Conservation (phyloP, 2,797 vertebrate species). For the Bucorvus abyssinicus region DNA sequence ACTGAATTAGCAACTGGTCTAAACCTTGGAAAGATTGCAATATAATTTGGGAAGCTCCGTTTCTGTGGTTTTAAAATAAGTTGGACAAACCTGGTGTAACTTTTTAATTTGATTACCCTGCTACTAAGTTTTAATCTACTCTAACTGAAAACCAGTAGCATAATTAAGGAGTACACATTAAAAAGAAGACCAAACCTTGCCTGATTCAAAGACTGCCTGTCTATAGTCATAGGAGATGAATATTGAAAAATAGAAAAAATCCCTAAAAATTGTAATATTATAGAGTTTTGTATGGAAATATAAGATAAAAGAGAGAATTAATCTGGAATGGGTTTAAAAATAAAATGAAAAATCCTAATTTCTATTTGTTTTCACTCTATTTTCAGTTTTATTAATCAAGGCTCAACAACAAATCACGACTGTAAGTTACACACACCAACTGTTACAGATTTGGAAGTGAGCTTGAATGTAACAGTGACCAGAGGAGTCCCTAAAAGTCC, state of each 20-base stretch:
- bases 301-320: neutral
- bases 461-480: neutral
- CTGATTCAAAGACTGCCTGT: neutral
- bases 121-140: neutral
- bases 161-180: neutral
- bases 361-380: neutral
- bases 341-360: neutral
- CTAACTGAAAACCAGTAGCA: neutral
- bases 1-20: neutral
- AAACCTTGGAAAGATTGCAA: neutral
- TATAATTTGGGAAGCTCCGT: neutral
- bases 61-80: neutral
- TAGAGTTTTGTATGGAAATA: neutral
- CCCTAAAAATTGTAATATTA: neutral
- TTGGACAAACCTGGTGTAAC: neutral
- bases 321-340: neutral
- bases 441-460: neutral
- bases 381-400: neutral
- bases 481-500: neutral
- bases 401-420: neutral
- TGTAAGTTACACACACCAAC: accelerated
- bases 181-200: neutral
- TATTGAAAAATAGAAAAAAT: neutral
- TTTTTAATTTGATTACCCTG: neutral
- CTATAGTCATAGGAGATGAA: neutral